A percentile compares a stretch with the other conserved stretches of the same genome.
phyloP scores from a whole-genome alignment of 1,140 invertebrate genomes.

The Panulirus ornatus region DNA sequence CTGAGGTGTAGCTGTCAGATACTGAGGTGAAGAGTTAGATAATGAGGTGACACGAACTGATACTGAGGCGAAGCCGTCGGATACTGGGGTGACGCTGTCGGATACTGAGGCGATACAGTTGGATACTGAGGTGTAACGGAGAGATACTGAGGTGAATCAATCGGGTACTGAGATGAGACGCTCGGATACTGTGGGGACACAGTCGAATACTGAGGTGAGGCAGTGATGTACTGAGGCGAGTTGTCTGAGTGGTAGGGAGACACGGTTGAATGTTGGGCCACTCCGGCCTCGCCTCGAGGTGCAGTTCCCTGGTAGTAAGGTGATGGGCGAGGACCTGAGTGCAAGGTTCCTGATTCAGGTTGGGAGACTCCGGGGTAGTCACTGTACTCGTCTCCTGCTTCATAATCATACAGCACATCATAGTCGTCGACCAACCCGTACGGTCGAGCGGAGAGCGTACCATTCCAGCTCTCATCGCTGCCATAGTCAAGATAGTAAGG shows the following conservation, averaged over 20 bases:
- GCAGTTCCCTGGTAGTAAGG: neutral
- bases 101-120: conserved; percentile 2
- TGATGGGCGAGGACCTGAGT: neutral
- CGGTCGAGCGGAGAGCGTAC: neutral
- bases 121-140: conserved; percentile 7
- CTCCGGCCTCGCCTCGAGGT: neutral
- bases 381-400: neutral
- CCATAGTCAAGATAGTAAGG: too few relatives aligned
- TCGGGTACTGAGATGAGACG: neutral
- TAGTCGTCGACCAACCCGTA: neutral
- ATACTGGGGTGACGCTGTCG: neutral
- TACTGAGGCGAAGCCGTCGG: neutral
- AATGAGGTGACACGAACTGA: neutral
- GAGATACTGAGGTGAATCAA: neutral
- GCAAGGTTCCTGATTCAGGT: neutral
- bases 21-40: neutral
- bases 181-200: neutral
- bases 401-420: neutral
- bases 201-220: neutral
- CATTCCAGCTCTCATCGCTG: too few relatives aligned
- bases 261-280: neutral
- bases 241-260: too few relatives aligned
- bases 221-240: neutral
- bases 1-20: neutral
- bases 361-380: neutral